Evolutionary conservation across 2,797 vertebrate species (phyloP), one percentile per base, ranked within the genome.

Genomic region (Tachyglossus aculeatus): DNA sequence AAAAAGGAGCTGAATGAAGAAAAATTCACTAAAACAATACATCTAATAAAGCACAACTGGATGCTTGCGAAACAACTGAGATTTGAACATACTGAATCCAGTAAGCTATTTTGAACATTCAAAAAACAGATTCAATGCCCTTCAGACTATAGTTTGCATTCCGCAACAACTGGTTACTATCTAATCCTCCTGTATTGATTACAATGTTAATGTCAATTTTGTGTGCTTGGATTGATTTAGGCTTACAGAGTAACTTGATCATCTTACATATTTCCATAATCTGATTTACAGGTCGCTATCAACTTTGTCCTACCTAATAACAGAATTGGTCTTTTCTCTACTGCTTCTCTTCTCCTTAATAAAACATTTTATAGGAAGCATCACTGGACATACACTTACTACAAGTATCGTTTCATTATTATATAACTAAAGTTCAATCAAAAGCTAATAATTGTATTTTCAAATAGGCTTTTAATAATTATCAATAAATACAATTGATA

Each of bases 161-260:
- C 73, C 16, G 36, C 11, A 45, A 66, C 40, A 31, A 45, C 18
- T 63, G 66, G 68, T 73, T 44, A 47, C 60, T 2, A 21, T 48
- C 81, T 69, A 70, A 84, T 81, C 76, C 81, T 39, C 14, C 53
- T 21, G 2, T 40, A 67, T 36, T 1, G 41, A 38, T 44, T 71
- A 66, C 40, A 6, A 15, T 11, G 60, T 13, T 69, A 70, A 52
- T 24, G 37, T 36, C 70, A 60, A 36, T 31, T 48, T 75, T 5
- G 1, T 2, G 18, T 34, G 61, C 83, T 71, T 34, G 4, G 27
- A 57, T 63, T 68, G 64, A 74, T 71, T 79, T 51, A 39, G 74
- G 64, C 81, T 86, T 81, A 81, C 12, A 1, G 4, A 50, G 40
- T 58, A 52, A 32, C 61, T 45, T 33, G 32, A 58, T 80, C 62